Evolutionary conservation across 2,888 invertebrate species (phyloP), one percentile per base, ranked within the genome.

Genomic region (Hirtodrosophila duncani): DNA sequence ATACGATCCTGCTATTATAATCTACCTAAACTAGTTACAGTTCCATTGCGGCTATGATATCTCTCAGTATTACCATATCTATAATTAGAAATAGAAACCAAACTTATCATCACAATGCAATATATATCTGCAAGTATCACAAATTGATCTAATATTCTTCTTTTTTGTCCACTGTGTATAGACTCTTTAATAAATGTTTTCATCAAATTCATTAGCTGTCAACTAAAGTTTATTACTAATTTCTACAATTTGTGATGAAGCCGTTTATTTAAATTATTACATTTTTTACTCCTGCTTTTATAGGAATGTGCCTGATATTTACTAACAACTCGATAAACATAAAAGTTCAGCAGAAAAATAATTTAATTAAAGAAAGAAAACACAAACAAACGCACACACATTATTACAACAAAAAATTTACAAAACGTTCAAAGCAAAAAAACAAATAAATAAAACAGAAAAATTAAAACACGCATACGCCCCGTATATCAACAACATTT

Each of bases 401-500:
- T n/a, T n/a, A n/a, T n/a, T n/a, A n/a, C n/a, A n/a, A n/a, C 9
- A 26, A 26, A 9, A n/a, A 10, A 26, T 26, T n/a, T n/a, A n/a
- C n/a, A n/a, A n/a, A n/a, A n/a, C n/a, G n/a, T 11, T 9, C 7
- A 1, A 6, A 13, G 2, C 17, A 1, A 16, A 8, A n/a, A 9
- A 5, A 1, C 9, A 10, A 16, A 8, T n/a, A 24, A 46, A 46
- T 21, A 16, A 24, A 44, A 14, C 13, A 43, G 33, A 14, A 11
- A 56, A 44, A 43, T 42, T 31, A 43, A 44, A 63, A 31, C 26
- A 31, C 55, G 29, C 44, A 71, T 67, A 64, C 71, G 70, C 64
- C 64, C 64, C 57, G 50, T 61, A 59, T 52, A 75, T 66, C 63
- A 58, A 37, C 26, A 48, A 43, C 23, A 49, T 51, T 57, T 66